Conservation (phyloP, 2,797 vertebrate species). For the Lepidocolaptes lacrymiger region DNA sequence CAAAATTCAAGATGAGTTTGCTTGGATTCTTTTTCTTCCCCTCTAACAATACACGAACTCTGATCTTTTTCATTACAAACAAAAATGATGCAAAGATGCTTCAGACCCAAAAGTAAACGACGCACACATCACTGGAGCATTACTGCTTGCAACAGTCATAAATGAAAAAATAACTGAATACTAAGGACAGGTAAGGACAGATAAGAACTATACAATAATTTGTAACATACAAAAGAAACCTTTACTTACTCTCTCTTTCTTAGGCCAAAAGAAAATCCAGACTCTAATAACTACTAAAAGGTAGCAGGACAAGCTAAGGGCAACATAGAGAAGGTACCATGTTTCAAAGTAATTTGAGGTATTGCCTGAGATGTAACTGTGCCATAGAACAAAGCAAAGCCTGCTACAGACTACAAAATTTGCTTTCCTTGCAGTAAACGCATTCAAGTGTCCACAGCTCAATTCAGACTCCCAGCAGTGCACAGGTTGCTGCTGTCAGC, state of each 20-base stretch:
- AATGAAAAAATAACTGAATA: background rate
- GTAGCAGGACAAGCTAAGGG: background rate
- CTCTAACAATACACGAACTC: background rate
- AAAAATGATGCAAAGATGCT: background rate
- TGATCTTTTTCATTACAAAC: background rate
- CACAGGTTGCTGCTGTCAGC: accelerated
- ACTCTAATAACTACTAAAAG: background rate
- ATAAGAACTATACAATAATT: background rate
- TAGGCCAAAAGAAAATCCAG: background rate
- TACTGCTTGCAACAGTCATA: background rate
- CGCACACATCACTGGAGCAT: background rate
- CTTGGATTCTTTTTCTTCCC: background rate
- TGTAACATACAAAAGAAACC: background rate
- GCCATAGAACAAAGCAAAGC: background rate
- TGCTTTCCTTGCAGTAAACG: accelerated
- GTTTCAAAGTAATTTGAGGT: background rate
- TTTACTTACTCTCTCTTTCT: background rate
- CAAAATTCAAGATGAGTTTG: background rate
- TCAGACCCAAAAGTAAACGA: background rate
- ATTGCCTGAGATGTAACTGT: background rate
- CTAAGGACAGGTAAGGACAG: background rate
- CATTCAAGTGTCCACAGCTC: background rate
- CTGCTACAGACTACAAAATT: background rate
- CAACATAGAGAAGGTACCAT: background rate
- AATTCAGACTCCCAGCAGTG: background rate